Evolutionary conservation across 2,113 vertebrate species (phyloP), one percentile per base, ranked within the genome.

Genomic region (Hydrochoerus hydrochaeris): DNA sequence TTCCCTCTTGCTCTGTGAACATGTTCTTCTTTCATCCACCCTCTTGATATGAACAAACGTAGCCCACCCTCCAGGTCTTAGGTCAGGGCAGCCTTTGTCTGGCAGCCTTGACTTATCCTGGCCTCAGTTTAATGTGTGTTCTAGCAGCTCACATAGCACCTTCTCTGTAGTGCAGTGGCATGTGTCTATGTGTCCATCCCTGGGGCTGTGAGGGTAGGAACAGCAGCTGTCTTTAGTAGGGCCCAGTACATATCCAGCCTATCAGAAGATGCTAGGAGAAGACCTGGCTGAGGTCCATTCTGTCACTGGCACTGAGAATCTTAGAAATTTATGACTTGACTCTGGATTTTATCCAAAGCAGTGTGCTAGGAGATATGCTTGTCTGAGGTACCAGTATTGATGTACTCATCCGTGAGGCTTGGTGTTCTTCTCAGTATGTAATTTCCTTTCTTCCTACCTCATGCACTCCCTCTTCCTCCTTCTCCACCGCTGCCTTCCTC

Each of bases 211-310:
- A 84, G 62, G 82, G 6, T 20, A 62, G n/a, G 5, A 28, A 4
- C 44, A 58, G 32, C 2, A 1, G 26, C 46, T 26, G 19, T 57
- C 16, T 57, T 77, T 16, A 41, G 12, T 5, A 10, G 54, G 30
- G 6, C n/a, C 38, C 30, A 54, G 57, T 19, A 38, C 3, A 17
- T 35, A 14, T 2, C 3, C 1, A 3, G 28, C 0, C 38, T 4
- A 0, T 58, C 3, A 14, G 52, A 82, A n/a, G 30, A 1, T 49
- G 26, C 75, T 8, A 4, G 12, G 12, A 44, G 44, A 80, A 62
- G 49, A 20, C 58, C 75, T n/a, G 71, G 19, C 24, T 20, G 78
- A 65, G 49, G 30, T 46, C 58, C 1, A 4, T 35, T 4, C 24
- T 77, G 20, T 32, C 35, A 2, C 4, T 63, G 28, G n/a, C 54